Base-by-base conservation (phyloP, 2,888 invertebrate genomes). In the Gastracanthus pulcherrimus region DNA sequence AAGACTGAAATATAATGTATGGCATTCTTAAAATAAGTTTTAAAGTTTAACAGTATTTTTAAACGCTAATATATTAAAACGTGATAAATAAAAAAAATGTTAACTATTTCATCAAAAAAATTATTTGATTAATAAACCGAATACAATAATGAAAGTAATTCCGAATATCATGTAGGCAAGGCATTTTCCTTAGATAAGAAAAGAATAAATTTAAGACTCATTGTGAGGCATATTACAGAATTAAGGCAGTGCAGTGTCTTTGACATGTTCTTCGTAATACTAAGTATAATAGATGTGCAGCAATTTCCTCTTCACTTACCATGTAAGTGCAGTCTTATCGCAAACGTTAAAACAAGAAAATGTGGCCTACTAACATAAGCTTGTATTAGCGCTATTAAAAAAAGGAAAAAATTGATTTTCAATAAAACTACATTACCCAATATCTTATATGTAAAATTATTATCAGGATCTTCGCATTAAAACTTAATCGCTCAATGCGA, bases 211-310 rank as follows among this genome's bases (percentile, higher is more conserved):
- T 69, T 69, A 45, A 69, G 6, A 3, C 29, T 48, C 48, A 29
- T 62, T 62, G 62, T 36, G 48, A 13, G 16, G 36, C 62, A 4
- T 45, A 31, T 48, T 69, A 69, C 11, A n/a, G 48, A 69, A 48
- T 69, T 69, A 69, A 69, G 69, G 45, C 69, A n/a, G 1, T 29
- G 69, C 31, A 9, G 19, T 31, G 48, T 34, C 51, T 36, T 70
- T 51, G 69, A 34, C 69, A 69, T 34, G 69, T 69, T 69, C 6
- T n/a, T n/a, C 48, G 48, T 51, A 69, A 48, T 31, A n/a, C n/a
- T 5, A 23, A 16, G 16, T n/a, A 7, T 36, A 36, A 51, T n/a
- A 2, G 48, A 69, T n/a, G 38, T 58, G 71, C 71, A 11, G 71
- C 41, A 60, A 60, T 31, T 72, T 72, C 60, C 60, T 72, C 19